A percentile compares a stretch with the other conserved stretches of the same genome.
Conservation (phyloP, 2,888 invertebrate species). For the Eledone cirrhosa region DNA sequence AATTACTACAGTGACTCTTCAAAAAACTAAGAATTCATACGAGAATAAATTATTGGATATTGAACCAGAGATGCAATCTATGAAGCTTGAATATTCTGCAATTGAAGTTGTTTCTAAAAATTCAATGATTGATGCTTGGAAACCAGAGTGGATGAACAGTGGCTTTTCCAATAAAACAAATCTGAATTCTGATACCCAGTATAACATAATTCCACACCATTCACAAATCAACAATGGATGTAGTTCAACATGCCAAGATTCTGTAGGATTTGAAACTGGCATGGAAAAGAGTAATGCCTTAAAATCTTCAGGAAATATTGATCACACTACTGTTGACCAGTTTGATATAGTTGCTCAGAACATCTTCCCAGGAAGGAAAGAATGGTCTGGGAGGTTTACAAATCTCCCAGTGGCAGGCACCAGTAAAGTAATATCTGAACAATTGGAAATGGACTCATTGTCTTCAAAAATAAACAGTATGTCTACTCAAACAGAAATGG, state of each 20-base stretch:
- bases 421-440: neutral
- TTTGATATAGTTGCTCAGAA: neutral
- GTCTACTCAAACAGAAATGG: slow-evolving; percentile 8
- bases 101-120: neutral
- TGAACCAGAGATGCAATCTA: slow-evolving; percentile 9
- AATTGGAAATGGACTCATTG: neutral
- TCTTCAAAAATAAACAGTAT: neutral
- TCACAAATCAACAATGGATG: neutral
- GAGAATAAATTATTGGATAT: neutral
- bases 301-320: neutral
- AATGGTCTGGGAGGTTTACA: neutral
- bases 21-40: neutral
- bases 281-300: neutral
- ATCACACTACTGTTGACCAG: no score
- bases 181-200: neutral
- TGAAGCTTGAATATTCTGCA: slow-evolving; percentile 5
- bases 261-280: neutral
- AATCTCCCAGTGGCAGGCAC: neutral
- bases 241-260: neutral
- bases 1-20: neutral
- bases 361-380: slow-evolving; percentile 14
- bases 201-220: neutral
- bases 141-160: neutral
- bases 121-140: neutral
- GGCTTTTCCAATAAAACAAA: neutral